Evolutionary conservation across 2,888 invertebrate genomes (phyloP), one percentile per base, ranked within the genome.

Genomic region (Heliothis peltigera): DNA sequence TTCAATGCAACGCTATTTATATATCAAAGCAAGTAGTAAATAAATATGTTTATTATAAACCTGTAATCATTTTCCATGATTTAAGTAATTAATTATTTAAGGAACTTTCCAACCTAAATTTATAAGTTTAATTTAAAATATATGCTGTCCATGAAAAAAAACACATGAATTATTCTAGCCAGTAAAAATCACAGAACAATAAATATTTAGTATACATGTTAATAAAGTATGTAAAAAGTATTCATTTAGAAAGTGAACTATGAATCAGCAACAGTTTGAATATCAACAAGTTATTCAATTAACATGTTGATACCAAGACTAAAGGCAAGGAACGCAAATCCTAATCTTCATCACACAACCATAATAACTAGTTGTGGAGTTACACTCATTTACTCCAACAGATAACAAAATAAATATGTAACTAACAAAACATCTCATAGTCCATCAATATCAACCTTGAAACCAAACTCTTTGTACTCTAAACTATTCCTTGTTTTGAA

Each of bases 361-460:
- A 49, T 28, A 25, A 47, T 18, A 51, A 69, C 18, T 43, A 56
- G 52, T 53, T 56, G 54, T 42, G 10, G 35, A 62, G 12, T 32
- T 12, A 21, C 0, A 2, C 18, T 42, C 25, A 70, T 60, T 47
- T 55, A 55, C 43, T 22, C 17, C 43, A 54, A 42, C 25, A 51
- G 46, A 47, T 53, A 28, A 17, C 1, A 19, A 43, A 65, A 32
- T 21, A 35, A 21, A 58, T 42, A 3, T 42, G 35, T 43, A 51
- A 46, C 46, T 51, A 32, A 32, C 12, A 47, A 60, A 51, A 43
- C 28, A 32, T 43, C 32, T n/a, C 15, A 18, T 49, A 55, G 42
- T 55, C 49, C 43, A 70, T 21, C 54, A 43, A 12, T 28, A 43
- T 5, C 49, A 60, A 59, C 79, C 60, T 78, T 75, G 62, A 64